These are phyloP conservation scores for Chlorops oryzae DNA, from an alignment of 1,140 invertebrate species.

Conservation along the genomic window DNA sequence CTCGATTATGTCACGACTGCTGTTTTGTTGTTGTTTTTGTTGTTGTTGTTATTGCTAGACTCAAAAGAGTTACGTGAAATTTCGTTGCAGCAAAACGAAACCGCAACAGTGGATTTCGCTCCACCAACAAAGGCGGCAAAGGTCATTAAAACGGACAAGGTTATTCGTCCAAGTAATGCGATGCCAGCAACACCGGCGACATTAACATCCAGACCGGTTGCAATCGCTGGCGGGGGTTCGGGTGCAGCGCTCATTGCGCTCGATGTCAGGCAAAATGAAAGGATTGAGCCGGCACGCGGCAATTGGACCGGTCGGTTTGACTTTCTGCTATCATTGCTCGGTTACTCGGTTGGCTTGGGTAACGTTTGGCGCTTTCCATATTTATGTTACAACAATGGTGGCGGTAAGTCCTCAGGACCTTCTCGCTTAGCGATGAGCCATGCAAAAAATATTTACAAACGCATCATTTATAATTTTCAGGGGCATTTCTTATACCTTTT, in stretches of 20 bases:
- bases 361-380: conserved; percentile 82
- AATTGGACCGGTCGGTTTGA: conserved; percentile 78
- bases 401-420: conserved; percentile 61
- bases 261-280: conserved; percentile 19
- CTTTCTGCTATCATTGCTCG: conserved; percentile 72
- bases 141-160: background rate
- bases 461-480: conserved; percentile 49
- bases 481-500: conserved; percentile 77
- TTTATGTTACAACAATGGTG: conserved; percentile 73
- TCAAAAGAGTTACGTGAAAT: too few relatives aligned
- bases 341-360: conserved; percentile 75
- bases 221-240: conserved; percentile 36
- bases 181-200: conserved; percentile 16
- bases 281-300: conserved; percentile 57
- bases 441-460: too few relatives aligned
- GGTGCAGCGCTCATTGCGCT: conserved; percentile 38
- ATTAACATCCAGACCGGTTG: conserved; percentile 32
- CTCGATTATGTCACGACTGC: too few relatives aligned
- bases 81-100: too few relatives aligned
- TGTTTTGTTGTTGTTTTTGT: too few relatives aligned
- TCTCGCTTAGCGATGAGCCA: too few relatives aligned
- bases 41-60: too few relatives aligned
- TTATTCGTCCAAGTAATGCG: too few relatives aligned
- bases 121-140: background rate
- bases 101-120: too few relatives aligned